Evolutionary conservation across 2,888 invertebrate species (phyloP), one percentile per base, ranked within the genome.

Genomic region (Maniola hyperantus): DNA sequence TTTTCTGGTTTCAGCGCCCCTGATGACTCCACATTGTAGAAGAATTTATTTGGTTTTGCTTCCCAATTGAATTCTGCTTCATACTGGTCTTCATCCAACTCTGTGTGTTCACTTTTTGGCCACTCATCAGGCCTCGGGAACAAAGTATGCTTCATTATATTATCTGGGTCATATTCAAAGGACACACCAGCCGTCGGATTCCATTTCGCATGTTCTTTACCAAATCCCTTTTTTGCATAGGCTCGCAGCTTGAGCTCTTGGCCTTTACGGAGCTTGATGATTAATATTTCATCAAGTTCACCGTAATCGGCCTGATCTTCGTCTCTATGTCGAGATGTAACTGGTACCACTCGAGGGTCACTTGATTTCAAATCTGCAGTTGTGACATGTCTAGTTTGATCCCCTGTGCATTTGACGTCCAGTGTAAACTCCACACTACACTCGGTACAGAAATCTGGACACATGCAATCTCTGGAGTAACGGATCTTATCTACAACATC

Each of bases 191-290:
- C 97, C 0, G 99, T 99, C 4, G 99, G 99, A 91, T 99, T 99
- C 99, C 99, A 99, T 87, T 99, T 99, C 0, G 99, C 99, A 91
- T 99, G 99, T 84, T 99, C 99, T 83, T 99, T 99, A 0, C 99
- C 98, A 91, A 98, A 98, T 8, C 95, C 95, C 92, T 99, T 99
- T 79, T 99, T 98, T 0, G 99, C 99, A 91, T 98, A 99, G 0
- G 99, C 99, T 76, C 97, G 94, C 67, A 99, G 91, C 84, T 98
- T 99, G 50, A 99, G 86, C 83, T 99, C 99, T 84, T 99, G 99
- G 0, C 99, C 95, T 83, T 95, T 95, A 59, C 95, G 94, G 68
- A 96, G 83, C 79, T 96, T 96, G 6, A 96, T 95, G 15, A 96
- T 95, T 55, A 96, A 83, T 74, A 95, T 95, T 94, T 98, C 98